Percentiles rank a stretch among this genome's conserved stretches.
Evolutionary conservation across 2,113 vertebrate species (phyloP).

Genomic region (Leiothrix lutea): DNA sequence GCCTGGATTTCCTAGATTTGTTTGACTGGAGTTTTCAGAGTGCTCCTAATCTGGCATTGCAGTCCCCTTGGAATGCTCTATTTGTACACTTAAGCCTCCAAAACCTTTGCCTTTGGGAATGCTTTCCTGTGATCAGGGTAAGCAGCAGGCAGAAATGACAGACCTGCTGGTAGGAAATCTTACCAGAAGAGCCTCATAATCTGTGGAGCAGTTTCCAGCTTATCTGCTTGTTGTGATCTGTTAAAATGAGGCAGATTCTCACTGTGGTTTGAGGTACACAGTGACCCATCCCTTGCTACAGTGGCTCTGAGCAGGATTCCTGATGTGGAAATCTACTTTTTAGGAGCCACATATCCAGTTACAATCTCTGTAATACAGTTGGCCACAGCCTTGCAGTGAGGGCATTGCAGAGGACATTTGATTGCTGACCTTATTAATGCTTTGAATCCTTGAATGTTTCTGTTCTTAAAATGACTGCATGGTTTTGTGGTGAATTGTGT

Average conservation of each 20-base stretch:
- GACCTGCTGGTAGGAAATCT: background rate
- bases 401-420: background rate
- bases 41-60: background rate
- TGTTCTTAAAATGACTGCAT: background rate
- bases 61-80: background rate
- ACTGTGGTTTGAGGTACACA: background rate
- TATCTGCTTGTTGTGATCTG: background rate
- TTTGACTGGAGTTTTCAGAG: background rate
- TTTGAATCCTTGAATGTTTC: background rate
- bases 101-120: background rate
- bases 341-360: background rate
- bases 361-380: background rate
- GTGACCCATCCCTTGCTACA: background rate
- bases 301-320: background rate
- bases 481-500: background rate
- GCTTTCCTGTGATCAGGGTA: background rate
- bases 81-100: background rate
- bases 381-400: background rate
- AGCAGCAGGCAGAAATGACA: background rate
- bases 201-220: background rate
- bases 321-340: background rate
- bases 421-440: background rate
- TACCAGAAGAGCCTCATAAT: background rate
- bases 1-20: background rate
- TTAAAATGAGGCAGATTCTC: background rate